phyloP scores from a whole-genome alignment of 2,888 invertebrate genomes.

The Agrilus biguttatus region DNA sequence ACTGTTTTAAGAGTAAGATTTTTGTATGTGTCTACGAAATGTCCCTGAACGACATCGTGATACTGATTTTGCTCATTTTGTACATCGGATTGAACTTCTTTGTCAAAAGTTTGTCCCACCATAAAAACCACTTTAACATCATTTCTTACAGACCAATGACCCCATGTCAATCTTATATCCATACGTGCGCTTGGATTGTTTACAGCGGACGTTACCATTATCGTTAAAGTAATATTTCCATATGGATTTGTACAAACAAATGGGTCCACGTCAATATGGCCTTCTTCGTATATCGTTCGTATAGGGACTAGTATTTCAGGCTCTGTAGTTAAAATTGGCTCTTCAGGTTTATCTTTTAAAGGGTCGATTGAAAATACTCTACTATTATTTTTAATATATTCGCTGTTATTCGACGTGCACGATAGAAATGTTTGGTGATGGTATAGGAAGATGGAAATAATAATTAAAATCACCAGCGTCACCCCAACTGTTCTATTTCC shows the following conservation, averaged over 20 bases:
- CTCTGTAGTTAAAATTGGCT: too few species aligned
- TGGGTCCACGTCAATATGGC: conserved; percentile 49
- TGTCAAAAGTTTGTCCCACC: conserved; percentile 44
- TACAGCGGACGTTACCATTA: conserved; percentile 63
- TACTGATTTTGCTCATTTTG: conserved; percentile 55
- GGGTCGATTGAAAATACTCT: too few species aligned
- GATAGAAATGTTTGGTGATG: too few species aligned
- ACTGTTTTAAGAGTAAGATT: conserved; percentile 74
- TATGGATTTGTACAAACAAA: conserved; percentile 55
- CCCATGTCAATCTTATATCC: conserved; percentile 72
- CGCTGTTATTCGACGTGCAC: too few species aligned
- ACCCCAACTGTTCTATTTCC: too few species aligned
- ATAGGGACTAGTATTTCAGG: conserved; percentile 17
- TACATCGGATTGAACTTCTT: conserved; percentile 34
- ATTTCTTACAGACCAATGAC: conserved; percentile 51
- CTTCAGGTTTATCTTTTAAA: too few species aligned
- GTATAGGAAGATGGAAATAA: too few species aligned
- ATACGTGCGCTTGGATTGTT: conserved; percentile 52
- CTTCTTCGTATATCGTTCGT: conserved; percentile 52
- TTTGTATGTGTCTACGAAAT: conserved; percentile 63
- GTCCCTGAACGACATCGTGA: conserved; percentile 61
- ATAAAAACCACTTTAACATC: conserved; percentile 54
- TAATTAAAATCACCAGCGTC: too few species aligned
- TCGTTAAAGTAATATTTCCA: conserved; percentile 42
- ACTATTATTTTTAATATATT: too few species aligned